Evolutionary conservation across 2,888 invertebrate species (phyloP).

Genomic region (Agrochola circellaris): DNA sequence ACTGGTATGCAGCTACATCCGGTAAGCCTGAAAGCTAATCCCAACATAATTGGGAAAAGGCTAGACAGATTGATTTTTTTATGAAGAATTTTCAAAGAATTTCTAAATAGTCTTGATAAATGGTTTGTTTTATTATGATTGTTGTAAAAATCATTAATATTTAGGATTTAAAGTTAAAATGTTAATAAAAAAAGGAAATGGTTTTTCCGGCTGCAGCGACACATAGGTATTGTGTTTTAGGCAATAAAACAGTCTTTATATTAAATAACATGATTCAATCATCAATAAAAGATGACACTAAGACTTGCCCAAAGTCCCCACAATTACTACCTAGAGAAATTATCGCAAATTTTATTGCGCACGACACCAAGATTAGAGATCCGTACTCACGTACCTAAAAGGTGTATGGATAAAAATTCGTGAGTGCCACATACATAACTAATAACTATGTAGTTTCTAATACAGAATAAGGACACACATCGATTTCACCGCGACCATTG

Average conservation of each 20-base stretch:
- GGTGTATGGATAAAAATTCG: constrained; percentile 60
- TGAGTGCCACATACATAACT: constrained; percentile 68
- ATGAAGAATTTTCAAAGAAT: neutral
- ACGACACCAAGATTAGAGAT: constrained; percentile 58
- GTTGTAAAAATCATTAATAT: neutral
- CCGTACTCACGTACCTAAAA: constrained; percentile 52
- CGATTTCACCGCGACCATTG: constrained; percentile 82
- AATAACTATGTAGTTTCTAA: constrained; percentile 64
- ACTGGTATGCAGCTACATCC: too few species aligned
- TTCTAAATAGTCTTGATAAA: too few species aligned
- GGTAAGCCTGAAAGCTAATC: too few species aligned
- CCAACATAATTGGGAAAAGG: too few species aligned
- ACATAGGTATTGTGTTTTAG: neutral
- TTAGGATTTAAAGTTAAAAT: too few species aligned
- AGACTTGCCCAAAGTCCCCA: neutral
- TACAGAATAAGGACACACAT: constrained; percentile 69
- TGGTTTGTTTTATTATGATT: neutral
- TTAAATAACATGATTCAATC: neutral
- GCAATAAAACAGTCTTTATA: neutral
- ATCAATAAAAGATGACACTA: neutral
- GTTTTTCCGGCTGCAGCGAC: neutral
- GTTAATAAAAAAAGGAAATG: neutral
- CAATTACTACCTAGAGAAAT: constrained; percentile 24
- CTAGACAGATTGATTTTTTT: too few species aligned
- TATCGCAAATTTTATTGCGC: constrained; percentile 55